Base-by-base conservation (phyloP, 64 coral and sea anemone genomes). In the Montipora sp. region DNA sequence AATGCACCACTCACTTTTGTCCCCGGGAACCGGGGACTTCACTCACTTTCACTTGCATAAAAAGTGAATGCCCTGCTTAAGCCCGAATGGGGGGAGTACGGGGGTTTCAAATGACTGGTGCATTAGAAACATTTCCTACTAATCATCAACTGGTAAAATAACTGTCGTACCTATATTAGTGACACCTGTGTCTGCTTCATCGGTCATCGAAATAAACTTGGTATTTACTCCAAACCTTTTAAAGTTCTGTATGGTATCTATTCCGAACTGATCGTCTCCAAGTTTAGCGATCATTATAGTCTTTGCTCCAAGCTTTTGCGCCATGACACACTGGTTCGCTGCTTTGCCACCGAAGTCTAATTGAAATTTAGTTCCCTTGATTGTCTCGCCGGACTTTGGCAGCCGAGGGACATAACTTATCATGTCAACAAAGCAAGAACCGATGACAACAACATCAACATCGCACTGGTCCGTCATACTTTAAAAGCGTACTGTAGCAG, bases 261-360 rank as follows among this genome's bases (percentile, higher is more conserved):
- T 51, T 72, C 96, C 96, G 81, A 98, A 98, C 12, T 93, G 85
- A 91, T 98, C 96, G 27, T 88, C 75, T 18, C 96, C 96, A 79
- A 98, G 36, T 75, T 73, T 95, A 6, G 94, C 87, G 7, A 98
- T 87, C 96, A 98, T 95, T 8, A 87, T 75, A 9, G 93, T 92
- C 1, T 78, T 92, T 6, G 94, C 96, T 1, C 96, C 96, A 44
- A 98, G 94, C 63, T 98, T 98, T 12, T 94, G 90, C 3, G 96
- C 94, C 96, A 98, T 98, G 5, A 93, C 57, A 78, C 94, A 95
- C 23, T 95, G 90, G 83, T 98, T 98, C 51, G 96, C 88, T 7
- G 94, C 96, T 72, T 98, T 98, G 9, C 96, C 96, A 6, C 96
- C 96, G 79, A 95, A 98, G 46, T 95, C 96, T 3, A 93, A 43